phyloP scores from a whole-genome alignment of 2,113 vertebrate species.

The Paratilapia polleni region DNA sequence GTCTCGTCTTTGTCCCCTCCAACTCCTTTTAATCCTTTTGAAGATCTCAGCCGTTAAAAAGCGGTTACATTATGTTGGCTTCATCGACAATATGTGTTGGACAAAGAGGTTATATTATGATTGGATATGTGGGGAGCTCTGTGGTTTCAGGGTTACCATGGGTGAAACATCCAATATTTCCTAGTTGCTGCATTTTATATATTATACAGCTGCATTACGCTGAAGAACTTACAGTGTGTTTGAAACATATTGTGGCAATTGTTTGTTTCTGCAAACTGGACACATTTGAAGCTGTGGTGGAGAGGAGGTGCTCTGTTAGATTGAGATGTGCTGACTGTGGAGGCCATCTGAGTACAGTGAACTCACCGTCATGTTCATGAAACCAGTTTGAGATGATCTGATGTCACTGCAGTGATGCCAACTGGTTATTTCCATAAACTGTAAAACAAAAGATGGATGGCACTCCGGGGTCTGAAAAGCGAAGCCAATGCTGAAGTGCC shows the following conservation, averaged over 20 bases:
- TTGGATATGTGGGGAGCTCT: not conserved
- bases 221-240: not conserved
- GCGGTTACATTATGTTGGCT: too few species aligned
- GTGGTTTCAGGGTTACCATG: not conserved
- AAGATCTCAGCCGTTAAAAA: too few species aligned
- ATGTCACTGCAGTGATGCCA: not conserved
- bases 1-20: too few species aligned
- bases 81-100: too few species aligned
- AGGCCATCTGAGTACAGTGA: not conserved
- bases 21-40: too few species aligned
- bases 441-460: not conserved
- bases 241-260: not conserved
- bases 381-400: not conserved
- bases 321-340: not conserved
- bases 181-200: too few species aligned
- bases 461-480: not conserved
- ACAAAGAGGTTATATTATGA: too few species aligned
- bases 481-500: not conserved
- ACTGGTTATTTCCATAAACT: not conserved
- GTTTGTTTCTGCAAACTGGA: not conserved
- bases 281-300: not conserved
- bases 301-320: not conserved
- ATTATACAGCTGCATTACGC: too few species aligned
- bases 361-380: not conserved
- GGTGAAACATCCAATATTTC: too few species aligned